phyloP scores from a whole-genome alignment of 2,113 vertebrate genomes.

The Nesoenas mayeri region DNA sequence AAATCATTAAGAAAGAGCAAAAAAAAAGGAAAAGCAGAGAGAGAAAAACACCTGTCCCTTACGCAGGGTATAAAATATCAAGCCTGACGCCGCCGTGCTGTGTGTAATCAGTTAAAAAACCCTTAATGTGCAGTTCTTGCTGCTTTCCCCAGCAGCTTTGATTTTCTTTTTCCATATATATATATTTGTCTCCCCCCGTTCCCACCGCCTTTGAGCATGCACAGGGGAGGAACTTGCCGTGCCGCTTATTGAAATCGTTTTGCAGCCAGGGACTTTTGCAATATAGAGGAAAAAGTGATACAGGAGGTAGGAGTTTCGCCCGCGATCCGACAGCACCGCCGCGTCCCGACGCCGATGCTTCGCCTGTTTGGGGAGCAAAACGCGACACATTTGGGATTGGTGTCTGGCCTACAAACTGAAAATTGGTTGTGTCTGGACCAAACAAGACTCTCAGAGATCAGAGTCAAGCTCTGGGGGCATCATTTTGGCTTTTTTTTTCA shows the following conservation, averaged over 20 bases:
- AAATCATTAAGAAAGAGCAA: neutral
- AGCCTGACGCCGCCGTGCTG: neutral
- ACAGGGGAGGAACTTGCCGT: rapidly evolving
- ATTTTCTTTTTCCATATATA: neutral
- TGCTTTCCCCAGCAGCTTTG: neutral
- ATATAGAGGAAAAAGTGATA: rapidly evolving
- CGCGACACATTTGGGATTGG: neutral
- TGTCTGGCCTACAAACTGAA: neutral
- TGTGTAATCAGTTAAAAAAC: neutral
- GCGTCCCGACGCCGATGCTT: rapidly evolving
- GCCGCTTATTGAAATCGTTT: neutral
- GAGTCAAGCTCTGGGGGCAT: neutral
- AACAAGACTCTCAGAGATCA: neutral
- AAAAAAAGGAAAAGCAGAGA: neutral
- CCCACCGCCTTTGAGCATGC: rapidly evolving
- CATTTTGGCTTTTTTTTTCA: neutral
- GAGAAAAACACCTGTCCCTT: slow-evolving; percentile 29
- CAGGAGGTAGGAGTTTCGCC: rapidly evolving
- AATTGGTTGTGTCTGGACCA: neutral
- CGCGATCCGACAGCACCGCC: rapidly evolving
- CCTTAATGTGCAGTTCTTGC: slow-evolving; percentile 4
- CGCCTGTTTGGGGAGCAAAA: rapidly evolving
- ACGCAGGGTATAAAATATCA: neutral
- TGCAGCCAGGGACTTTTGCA: rapidly evolving
- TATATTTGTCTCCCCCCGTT: rapidly evolving